Conservation (phyloP, 2,888 invertebrate species). For the Plusia festucae region DNA sequence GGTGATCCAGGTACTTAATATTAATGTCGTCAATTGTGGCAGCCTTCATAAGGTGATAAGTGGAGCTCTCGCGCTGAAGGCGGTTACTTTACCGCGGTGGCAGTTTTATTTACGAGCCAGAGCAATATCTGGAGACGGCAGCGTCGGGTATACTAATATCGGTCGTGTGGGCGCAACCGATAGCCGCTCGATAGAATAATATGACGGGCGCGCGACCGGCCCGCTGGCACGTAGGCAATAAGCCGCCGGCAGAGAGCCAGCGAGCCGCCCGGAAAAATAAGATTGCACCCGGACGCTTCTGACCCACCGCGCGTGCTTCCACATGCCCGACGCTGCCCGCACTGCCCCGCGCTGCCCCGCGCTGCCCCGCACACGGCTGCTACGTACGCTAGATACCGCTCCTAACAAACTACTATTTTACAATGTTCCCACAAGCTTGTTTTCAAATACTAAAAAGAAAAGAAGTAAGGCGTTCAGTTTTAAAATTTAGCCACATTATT, state of each 20-base stretch:
- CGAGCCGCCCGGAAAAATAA: slow-evolving; percentile 84
- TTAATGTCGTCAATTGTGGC: slow-evolving; percentile 22
- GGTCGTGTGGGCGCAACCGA: slow-evolving; percentile 83
- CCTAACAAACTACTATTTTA: slow-evolving; percentile 46
- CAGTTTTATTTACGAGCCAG: slow-evolving; percentile 85
- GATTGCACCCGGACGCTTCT: slow-evolving; percentile 79
- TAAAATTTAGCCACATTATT: too few species aligned
- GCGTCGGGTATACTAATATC: slow-evolving; percentile 85
- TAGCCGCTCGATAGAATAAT: slow-evolving; percentile 88
- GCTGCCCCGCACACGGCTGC: slow-evolving; percentile 37
- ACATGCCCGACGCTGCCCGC: slow-evolving; percentile 60
- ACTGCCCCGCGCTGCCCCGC: slow-evolving; percentile 43
- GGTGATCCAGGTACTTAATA: not conserved
- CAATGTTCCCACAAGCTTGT: slow-evolving; percentile 36
- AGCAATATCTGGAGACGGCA: slow-evolving; percentile 86
- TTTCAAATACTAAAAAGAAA: not conserved
- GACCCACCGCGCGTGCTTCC: slow-evolving; percentile 74
- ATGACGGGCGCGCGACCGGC: slow-evolving; percentile 83
- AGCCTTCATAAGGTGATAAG: slow-evolving; percentile 74
- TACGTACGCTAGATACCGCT: slow-evolving; percentile 45
- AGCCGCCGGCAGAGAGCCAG: slow-evolving; percentile 84
- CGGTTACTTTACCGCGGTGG: slow-evolving; percentile 69
- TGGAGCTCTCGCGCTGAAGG: slow-evolving; percentile 64
- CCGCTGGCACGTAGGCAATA: slow-evolving; percentile 88
- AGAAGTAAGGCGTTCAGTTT: too few species aligned